phyloP scores from a whole-genome alignment of 2,888 invertebrate genomes.

The Vannuccia rotundouncinata region DNA sequence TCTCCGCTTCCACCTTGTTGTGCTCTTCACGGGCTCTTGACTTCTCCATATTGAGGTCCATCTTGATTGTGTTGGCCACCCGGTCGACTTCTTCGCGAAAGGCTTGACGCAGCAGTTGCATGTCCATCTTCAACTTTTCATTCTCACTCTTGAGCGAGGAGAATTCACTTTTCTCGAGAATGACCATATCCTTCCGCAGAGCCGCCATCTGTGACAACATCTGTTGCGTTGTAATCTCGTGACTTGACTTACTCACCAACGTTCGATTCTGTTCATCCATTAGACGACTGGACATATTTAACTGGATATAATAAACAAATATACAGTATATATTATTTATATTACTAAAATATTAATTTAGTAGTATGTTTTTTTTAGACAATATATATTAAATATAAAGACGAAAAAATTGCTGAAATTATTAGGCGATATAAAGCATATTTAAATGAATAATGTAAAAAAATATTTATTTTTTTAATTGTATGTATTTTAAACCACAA shows the following conservation, averaged over 20 bases:
- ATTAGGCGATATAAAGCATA: too few species aligned
- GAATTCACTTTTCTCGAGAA: constrained; percentile 56
- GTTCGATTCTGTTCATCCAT: background rate
- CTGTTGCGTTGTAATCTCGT: constrained; percentile 55
- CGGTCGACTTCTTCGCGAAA: constrained; percentile 43
- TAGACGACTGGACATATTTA: background rate
- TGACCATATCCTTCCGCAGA: constrained; percentile 55
- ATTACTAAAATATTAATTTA: too few species aligned
- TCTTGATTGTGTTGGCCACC: constrained; percentile 44
- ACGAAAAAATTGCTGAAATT: too few species aligned
- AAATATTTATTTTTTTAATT: too few species aligned
- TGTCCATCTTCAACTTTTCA: constrained; percentile 43
- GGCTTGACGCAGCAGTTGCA: constrained; percentile 20
- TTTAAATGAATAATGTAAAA: too few species aligned
- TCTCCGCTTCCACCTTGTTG: constrained; percentile 38
- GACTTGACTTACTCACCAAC: constrained; percentile 19
- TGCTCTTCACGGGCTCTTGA: constrained; percentile 44
- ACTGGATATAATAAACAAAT: too few species aligned
- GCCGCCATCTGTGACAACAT: constrained; percentile 50
- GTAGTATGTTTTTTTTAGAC: too few species aligned
- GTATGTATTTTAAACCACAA: too few species aligned
- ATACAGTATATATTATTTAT: too few species aligned
- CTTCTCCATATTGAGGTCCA: constrained; percentile 55
- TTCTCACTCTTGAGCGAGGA: constrained; percentile 53
- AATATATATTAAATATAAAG: too few species aligned